Conservation (phyloP, 2,888 invertebrate genomes). For the Agonopterix heracliana region DNA sequence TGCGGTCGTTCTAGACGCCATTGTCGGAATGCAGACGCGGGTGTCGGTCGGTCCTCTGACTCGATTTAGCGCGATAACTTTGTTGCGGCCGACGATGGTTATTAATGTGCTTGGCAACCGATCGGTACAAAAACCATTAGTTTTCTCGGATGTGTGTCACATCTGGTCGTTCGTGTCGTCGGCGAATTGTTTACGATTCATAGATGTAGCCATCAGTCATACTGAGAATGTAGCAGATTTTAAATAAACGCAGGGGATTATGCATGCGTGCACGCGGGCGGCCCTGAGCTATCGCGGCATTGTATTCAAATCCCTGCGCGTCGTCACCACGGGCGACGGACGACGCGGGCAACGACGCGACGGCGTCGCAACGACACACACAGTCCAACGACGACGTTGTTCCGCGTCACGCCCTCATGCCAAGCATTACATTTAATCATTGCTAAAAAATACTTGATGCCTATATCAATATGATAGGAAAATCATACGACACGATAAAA, state of each 20-base stretch:
- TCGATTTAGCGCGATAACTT: conserved; percentile 49
- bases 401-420: conserved; percentile 1
- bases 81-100: conserved; percentile 38
- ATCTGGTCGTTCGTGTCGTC: conserved; percentile 11
- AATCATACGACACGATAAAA: too few relatives aligned
- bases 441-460: too few relatives aligned
- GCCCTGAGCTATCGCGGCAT: conserved; percentile 68
- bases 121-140: conserved; percentile 46
- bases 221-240: conserved; percentile 56
- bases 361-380: not conserved
- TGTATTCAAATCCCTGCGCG: conserved; percentile 69
- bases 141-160: conserved; percentile 20
- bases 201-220: conserved; percentile 43
- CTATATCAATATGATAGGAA: too few relatives aligned
- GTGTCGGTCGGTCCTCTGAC: conserved; percentile 34
- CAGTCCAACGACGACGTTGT: not conserved
- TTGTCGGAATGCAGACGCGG: conserved; percentile 38
- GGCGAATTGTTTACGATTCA: conserved; percentile 37
- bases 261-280: conserved; percentile 63
- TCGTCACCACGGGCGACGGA: conserved; percentile 37
- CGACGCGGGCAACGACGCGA: conserved; percentile 23
- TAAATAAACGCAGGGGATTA: conserved; percentile 57
- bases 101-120: conserved; percentile 59
- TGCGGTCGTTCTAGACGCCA: conserved; percentile 15
- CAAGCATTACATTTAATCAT: too few relatives aligned